A percentile compares a stretch with the other conserved stretches of the same genome.
Evolutionary conservation across 35 echinoderm and acorn worm genomes (phyloP).

Genomic region (Apostichopus parvimensis): DNA sequence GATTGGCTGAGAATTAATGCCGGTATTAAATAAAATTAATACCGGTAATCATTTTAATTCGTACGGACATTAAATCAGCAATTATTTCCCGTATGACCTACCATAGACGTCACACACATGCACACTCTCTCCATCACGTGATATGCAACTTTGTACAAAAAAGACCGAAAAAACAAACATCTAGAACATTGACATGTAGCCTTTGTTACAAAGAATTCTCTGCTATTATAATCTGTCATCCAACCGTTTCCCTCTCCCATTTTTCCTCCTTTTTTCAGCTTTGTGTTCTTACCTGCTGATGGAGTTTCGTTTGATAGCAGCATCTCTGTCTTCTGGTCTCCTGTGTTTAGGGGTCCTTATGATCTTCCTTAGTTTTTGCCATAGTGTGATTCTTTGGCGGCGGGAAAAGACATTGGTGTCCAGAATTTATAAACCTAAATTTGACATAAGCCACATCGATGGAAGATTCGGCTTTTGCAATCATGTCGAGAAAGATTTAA

Average conservation of each 20-base stretch:
- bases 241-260: neutral
- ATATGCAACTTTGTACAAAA: too few species aligned
- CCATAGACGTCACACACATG: too few species aligned
- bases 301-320: conserved; percentile 78
- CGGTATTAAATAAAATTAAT: too few species aligned
- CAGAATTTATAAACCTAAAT: conserved; percentile 48
- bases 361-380: conserved; percentile 71
- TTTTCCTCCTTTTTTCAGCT: conserved; percentile 57
- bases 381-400: conserved; percentile 69
- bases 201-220: too few species aligned
- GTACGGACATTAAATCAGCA: too few species aligned
- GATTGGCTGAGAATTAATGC: too few species aligned
- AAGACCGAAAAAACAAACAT: too few species aligned
- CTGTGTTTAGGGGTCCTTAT: conserved; percentile 75
- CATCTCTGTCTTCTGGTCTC: conserved; percentile 75
- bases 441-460: conserved; percentile 60
- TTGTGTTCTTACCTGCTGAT: conserved; percentile 75
- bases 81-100: too few species aligned
- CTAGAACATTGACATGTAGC: too few species aligned
- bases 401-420: conserved; percentile 63
- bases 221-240: too few species aligned
- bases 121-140: too few species aligned
- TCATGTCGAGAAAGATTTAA: conserved; percentile 20
- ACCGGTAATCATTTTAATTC: too few species aligned
- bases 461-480: conserved; percentile 51